Base-by-base conservation (phyloP, 2,113 vertebrate genomes). In the Chloropsis cyanopogon region DNA sequence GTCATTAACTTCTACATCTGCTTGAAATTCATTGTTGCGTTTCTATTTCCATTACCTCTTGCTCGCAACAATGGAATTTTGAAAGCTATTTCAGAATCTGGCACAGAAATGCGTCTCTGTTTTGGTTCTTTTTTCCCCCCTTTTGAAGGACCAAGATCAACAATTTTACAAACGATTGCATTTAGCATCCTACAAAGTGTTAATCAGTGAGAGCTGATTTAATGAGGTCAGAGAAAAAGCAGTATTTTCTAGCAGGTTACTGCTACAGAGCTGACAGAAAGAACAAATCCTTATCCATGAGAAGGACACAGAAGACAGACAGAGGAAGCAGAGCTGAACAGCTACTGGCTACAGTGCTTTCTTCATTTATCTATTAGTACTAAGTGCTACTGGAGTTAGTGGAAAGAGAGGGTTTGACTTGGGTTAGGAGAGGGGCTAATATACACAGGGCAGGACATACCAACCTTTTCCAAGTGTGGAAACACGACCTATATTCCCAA, bases 401-500 rank as follows among this genome's bases (percentile, higher is more conserved):
- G 98, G 97, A 98, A 98, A 98, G 97, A 98, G 97, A 98, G 97
- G 98, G 98, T 98, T 98, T 98, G 98, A 99, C 98, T 99, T 98
- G 98, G 98, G 98, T 98, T 99, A 99, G 99, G 99, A 99, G 97
- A 99, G 98, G 98, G 98, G 97, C 99, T 99, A 99, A 99, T 98
- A 99, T 99, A 99, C 98, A 99, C 99, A 99, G 98, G 99, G 99
- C 99, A 99, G 99, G 98, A 98, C 99, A 99, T 99, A 99, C 99
- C 99, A 99, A 99, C 99, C 99, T 99, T 99, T 99, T 99, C 98
- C 99, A 99, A 99, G 98, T 99, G 99, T 98, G 98, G 99, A 99
- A 99, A 99, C 99, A 99, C 98, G 99, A 99, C 98, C 99, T 99
- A 99, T 98, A 99, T 99, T 99, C 99, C 99, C 99, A 99, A 99